Percentiles rank a stretch among this genome's conserved stretches.
Conservation (phyloP, 2,797 vertebrate genomes). For the Galago senegalensis region DNA sequence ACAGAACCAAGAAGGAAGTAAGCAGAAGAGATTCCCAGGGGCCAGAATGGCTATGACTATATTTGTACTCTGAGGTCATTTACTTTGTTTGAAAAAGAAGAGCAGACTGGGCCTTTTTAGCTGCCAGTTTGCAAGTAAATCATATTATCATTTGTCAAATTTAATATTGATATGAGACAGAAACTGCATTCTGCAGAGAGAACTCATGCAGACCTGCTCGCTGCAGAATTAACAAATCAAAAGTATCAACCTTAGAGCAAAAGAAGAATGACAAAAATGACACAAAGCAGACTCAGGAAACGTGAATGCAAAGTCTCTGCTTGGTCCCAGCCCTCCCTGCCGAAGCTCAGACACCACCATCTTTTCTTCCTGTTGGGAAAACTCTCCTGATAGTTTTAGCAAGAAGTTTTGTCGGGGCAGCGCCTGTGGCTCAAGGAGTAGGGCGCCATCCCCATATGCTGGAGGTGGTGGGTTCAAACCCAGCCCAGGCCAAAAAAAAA, state of each 20-base stretch:
- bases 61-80: not conserved
- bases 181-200: not conserved
- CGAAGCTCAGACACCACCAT: not conserved
- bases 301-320: not conserved
- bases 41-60: not conserved
- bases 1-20: not conserved
- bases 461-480: no score
- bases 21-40: not conserved
- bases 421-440: no score
- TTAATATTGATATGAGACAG: not conserved
- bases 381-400: not conserved
- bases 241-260: not conserved
- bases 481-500: no score
- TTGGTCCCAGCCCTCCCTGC: not conserved
- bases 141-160: not conserved
- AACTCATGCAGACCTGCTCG: not conserved
- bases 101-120: not conserved
- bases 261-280: not conserved
- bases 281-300: not conserved
- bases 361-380: not conserved
- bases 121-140: not conserved
- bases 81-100: not conserved
- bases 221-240: not conserved
- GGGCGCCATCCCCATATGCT: no score
- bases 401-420: no score